Base-by-base conservation (phyloP, 2,113 vertebrate genomes). In the Poecilia latipinna region DNA sequence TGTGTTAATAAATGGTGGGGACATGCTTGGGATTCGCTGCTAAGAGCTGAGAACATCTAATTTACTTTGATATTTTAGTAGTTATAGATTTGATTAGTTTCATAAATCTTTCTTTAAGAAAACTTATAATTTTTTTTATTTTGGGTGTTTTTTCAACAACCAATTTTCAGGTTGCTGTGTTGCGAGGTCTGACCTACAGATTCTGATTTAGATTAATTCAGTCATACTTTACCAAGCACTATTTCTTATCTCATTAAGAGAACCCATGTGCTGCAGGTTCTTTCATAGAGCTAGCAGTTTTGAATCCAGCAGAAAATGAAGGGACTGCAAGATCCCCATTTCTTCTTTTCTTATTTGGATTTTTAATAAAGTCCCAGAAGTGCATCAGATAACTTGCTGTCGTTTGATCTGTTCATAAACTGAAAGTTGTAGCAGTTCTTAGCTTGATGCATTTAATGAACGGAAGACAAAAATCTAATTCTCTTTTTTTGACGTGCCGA, bases 1-100 rank as follows among this genome's bases (percentile, higher is more conserved):
- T 6, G 15, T 67, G 60, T 48, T 65, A 39, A 72, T 48, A n/a
- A 74, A 62, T 26, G 65, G 4, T 77, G 42, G 22, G 24, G 60
- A 66, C 24, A 57, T 67, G 13, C 68, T 82, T 15, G 57, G 24
- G 76, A 66, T 65, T 3, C 1, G 8, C 19, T 63, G 54, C 6
- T 48, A 19, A 19, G 17, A 48, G 19, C 29, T 66, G 2, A 48
- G 64, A 22, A 1, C 70, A 61, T 63, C 19, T 4, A 71, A 65
- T 15, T 67, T 37, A 15, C 12, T 1, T 28, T n/a, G 12, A 48
- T 48, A 19, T 19, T 19, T 17, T n/a, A n/a, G 24, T 8, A 57
- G 22, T 57, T 24, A 57, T 8, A 57, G 22, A 57, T 57, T n/a
- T 54, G 4, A 22, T 24, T 54, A 8, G 51, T n/a, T 57, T 24